Evolutionary conservation across 2,888 invertebrate genomes (phyloP).

Genomic region (Mactromeris polynyma): DNA sequence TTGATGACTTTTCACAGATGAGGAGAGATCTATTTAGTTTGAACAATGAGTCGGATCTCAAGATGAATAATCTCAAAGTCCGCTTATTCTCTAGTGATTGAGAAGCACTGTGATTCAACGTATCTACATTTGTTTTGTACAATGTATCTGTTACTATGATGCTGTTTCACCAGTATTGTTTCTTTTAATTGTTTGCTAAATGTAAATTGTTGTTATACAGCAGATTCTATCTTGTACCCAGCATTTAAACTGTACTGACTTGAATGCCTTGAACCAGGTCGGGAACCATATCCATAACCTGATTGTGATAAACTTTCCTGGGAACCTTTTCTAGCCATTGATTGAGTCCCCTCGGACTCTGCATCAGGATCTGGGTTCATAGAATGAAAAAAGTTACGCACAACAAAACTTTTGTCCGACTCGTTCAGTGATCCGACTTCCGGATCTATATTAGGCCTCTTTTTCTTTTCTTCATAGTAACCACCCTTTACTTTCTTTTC

Average conservation of each 20-base stretch:
- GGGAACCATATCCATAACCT: constrained; percentile 53
- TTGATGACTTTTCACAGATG: background rate
- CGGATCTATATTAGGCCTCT: constrained; percentile 72
- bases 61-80: background rate
- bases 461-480: constrained; percentile 72
- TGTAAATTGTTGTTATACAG: constrained; percentile 43
- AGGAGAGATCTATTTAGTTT: background rate
- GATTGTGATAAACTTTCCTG: constrained; percentile 62
- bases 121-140: background rate
- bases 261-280: constrained; percentile 59
- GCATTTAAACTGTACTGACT: constrained; percentile 69
- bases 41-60: background rate
- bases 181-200: background rate
- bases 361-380: constrained; percentile 77
- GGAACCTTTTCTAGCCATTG: constrained; percentile 65
- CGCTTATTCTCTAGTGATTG: background rate
- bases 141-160: background rate
- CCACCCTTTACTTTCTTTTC: constrained; percentile 15
- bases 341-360: constrained; percentile 65
- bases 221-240: constrained; percentile 66
- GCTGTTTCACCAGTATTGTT: background rate
- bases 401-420: constrained; percentile 83
- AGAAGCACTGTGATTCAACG: background rate
- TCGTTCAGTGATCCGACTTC: constrained; percentile 79
- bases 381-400: constrained; percentile 81